These are phyloP conservation scores for Aplochiton taeniatus DNA, from an alignment of 2,797 vertebrate genomes.

Conservation along the genomic window DNA sequence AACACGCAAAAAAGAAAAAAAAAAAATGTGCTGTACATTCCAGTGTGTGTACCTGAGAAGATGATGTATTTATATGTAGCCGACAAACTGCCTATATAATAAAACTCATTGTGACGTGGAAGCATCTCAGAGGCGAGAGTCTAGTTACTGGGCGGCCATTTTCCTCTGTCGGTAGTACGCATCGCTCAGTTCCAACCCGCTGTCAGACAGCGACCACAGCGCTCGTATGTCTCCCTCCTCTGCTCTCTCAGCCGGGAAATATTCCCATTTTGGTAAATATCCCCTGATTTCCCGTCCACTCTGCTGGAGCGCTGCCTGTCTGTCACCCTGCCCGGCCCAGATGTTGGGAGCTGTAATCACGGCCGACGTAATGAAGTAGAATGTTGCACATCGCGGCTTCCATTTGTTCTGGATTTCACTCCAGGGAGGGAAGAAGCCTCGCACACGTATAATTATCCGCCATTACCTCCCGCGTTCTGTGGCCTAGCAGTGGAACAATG, in stretches of 20 bases:
- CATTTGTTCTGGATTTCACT: conserved; percentile 96
- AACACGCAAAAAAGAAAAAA: conserved; percentile 39
- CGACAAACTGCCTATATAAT: conserved; percentile 68
- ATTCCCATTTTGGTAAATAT: conserved; percentile 66
- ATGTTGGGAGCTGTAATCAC: conserved; percentile 95
- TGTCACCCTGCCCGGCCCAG: conserved; percentile 92
- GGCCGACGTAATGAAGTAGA: conserved; percentile 98
- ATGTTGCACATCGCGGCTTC: conserved; percentile 96
- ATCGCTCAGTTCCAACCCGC: conserved; percentile 58
- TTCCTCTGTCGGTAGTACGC: conserved; percentile 56
- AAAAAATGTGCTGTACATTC: conserved; percentile 71
- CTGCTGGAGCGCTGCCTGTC: conserved; percentile 90
- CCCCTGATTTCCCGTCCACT: conserved; percentile 72
- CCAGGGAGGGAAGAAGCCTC: conserved; percentile 88
- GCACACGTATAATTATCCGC: conserved; percentile 97
- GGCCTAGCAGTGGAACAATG: conserved; percentile 89
- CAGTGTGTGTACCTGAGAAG: background rate
- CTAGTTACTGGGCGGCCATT: conserved; percentile 54
- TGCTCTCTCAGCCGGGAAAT: conserved; percentile 71
- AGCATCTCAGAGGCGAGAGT: conserved; percentile 41
- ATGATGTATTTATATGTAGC: conserved; percentile 72
- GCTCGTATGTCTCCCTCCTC: conserved; percentile 34
- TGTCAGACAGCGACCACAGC: conserved; percentile 46
- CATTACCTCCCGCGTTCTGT: conserved; percentile 85
- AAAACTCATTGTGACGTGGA: conserved; percentile 75